Base-by-base conservation (phyloP, 2,888 invertebrate species). In the Pammene fasciana region DNA sequence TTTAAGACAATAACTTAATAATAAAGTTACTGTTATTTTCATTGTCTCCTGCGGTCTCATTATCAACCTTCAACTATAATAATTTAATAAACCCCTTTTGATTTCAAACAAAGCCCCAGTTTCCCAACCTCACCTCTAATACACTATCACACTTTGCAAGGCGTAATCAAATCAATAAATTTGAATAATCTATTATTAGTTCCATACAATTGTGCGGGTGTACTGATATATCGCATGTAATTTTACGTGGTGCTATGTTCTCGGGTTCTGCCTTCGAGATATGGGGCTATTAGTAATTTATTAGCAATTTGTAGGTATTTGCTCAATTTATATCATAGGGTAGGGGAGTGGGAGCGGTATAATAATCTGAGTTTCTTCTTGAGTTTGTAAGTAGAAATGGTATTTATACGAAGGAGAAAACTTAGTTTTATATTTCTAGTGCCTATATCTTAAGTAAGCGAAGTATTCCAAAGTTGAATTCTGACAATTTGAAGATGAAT, bases 141-240 rank as follows among this genome's bases (percentile, higher is more conserved):
- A 50, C 16, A 36, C 10, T 46, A 67, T 60, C 59, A 26, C 13
- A 52, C 13, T 43, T 18, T n/a, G 45, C 52, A 54, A 36, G 66
- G 50, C 13, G 18, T 45, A 36, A 54, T 54, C 67, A 60, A 67
- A 67, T 67, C 45, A 60, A 60, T 67, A 60, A 16, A 67, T 67
- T 60, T 60, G 54, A 67, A 60, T 60, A 67, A 60, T 34, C 67
- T 46, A 60, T 60, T 67, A 60, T 67, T 67, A 60, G 50, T 50
- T 45, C 43, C 11, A 54, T 54, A 60, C 60, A 67, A 67, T 45
- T 60, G 67, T 41, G 38, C 36, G 36, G 13, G 54, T 59, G 48
- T 18, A 5, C 43, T 18, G 50, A 56, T 59, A 65, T 67, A 60
- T 67, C 11, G 16, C 10, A 16, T 41, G 45, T 60, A 52, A 67